phyloP scores from a whole-genome alignment of 1,140 invertebrate species.

The Drosophila kikkawai region DNA sequence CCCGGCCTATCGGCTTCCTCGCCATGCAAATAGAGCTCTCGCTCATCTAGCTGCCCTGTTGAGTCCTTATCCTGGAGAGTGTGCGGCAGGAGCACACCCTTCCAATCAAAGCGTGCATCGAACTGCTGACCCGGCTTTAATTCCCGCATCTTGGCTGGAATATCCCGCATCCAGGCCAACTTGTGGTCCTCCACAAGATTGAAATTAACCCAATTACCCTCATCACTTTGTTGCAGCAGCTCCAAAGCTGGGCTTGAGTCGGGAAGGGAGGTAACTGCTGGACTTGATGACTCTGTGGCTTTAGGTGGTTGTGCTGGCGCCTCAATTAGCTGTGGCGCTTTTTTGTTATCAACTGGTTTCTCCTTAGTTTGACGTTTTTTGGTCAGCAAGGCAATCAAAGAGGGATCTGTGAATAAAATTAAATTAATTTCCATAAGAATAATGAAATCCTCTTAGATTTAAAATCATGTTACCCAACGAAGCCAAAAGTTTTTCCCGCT shows the following conservation, averaged over 20 bases:
- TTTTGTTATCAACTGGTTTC: neutral
- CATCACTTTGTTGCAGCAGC: constrained; percentile 87
- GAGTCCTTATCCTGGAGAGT: constrained; percentile 41
- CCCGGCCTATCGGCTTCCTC: constrained; percentile 95
- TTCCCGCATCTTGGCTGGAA: constrained; percentile 85
- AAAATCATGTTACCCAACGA: constrained; percentile 86
- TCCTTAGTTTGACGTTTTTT: constrained; percentile 85
- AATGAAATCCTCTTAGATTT: neutral
- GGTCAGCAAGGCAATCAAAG: constrained; percentile 86
- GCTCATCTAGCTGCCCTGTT: constrained; percentile 87
- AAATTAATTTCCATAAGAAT: neutral
- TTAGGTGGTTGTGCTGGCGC: constrained; percentile 6
- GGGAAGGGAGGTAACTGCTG: constrained; percentile 34
- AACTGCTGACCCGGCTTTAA: constrained; percentile 87
- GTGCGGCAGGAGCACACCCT: constrained; percentile 90
- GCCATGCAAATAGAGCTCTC: constrained; percentile 95
- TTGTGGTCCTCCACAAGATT: constrained; percentile 93
- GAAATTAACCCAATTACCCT: constrained; percentile 93
- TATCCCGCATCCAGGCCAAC: constrained; percentile 92
- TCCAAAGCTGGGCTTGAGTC: constrained; percentile 85
- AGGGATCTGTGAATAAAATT: constrained; percentile 58
- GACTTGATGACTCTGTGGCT: constrained; percentile 17
- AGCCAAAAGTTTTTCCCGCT: constrained; percentile 89
- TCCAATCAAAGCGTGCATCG: constrained; percentile 90
- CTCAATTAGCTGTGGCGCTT: neutral